Percentiles rank a stretch among this genome's conserved stretches.
These are phyloP conservation scores for Melanchra persicariae DNA, from an alignment of 2,888 invertebrate genomes.

Conservation along the genomic window DNA sequence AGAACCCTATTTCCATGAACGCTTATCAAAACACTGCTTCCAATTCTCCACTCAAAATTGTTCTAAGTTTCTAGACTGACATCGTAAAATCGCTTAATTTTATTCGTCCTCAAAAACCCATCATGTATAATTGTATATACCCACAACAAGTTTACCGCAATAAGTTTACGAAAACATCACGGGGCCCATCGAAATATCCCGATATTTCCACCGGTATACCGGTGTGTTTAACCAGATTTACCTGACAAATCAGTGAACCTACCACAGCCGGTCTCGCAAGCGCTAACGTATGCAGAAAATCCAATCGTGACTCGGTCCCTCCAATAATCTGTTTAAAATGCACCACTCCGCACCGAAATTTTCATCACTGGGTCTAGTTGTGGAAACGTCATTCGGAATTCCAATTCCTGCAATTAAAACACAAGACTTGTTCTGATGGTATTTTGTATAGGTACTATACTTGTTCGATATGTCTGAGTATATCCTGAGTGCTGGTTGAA, in stretches of 20 bases:
- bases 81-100: not conserved
- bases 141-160: not conserved
- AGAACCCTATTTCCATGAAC: no score
- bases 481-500: not conserved
- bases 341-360: conserved; percentile 22
- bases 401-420: conserved; percentile 4
- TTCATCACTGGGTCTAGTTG: not conserved
- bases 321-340: conserved; percentile 49
- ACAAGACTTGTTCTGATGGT: not conserved
- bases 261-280: not conserved
- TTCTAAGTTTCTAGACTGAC: not conserved
- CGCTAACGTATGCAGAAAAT: conserved; percentile 39
- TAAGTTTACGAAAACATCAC: not conserved
- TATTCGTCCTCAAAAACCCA: not conserved
- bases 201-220: not conserved
- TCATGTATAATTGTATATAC: no score
- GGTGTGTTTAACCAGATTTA: conserved; percentile 28
- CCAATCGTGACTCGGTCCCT: conserved; percentile 24
- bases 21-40: no score
- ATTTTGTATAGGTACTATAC: no score
- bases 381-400: conserved; percentile 20
- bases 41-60: no score
- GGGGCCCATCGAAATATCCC: not conserved
- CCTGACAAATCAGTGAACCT: not conserved
- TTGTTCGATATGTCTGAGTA: not conserved